Percentiles rank a stretch among this genome's conserved stretches.
Evolutionary conservation across 2,888 invertebrate species (phyloP).

Genomic region (Volucella zonaria): DNA sequence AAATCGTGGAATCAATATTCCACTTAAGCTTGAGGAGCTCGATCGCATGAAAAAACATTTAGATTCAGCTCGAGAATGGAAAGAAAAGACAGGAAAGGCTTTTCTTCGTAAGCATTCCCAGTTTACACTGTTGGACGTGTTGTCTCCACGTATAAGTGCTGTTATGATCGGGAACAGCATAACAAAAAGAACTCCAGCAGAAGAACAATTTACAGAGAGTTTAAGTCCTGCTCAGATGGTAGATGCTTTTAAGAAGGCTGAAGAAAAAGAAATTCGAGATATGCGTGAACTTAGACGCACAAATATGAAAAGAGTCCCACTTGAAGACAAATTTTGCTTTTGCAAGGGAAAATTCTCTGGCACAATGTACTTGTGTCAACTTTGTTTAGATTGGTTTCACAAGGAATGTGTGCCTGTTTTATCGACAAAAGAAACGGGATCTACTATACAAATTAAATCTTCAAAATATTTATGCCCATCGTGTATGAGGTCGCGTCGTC

Average conservation of each 20-base stretch:
- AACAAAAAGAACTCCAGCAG: slow-evolving; percentile 77
- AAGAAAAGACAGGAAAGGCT: slow-evolving; percentile 91
- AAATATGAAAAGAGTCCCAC: slow-evolving; percentile 83
- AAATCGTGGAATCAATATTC: slow-evolving; percentile 89
- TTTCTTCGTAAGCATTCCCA: slow-evolving; percentile 92
- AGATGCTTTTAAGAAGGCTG: slow-evolving; percentile 91
- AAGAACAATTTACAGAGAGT: slow-evolving; percentile 85
- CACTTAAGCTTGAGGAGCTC: slow-evolving; percentile 90
- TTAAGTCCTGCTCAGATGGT: slow-evolving; percentile 90
- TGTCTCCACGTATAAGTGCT: slow-evolving; percentile 84
- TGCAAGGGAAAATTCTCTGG: slow-evolving; percentile 89
- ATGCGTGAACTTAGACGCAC: slow-evolving; percentile 87
- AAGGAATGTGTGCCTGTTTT: slow-evolving; percentile 82
- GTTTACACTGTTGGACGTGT: slow-evolving; percentile 87
- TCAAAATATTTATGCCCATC: slow-evolving; percentile 92
- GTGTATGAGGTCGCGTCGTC: slow-evolving; percentile 93
- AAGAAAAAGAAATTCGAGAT: slow-evolving; percentile 89
- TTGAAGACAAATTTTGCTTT: slow-evolving; percentile 87
- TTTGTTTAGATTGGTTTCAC: slow-evolving; percentile 98
- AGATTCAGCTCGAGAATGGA: slow-evolving; percentile 91
- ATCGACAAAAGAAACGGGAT: slow-evolving; percentile 56
- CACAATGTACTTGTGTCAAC: slow-evolving; percentile 95
- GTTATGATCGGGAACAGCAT: slow-evolving; percentile 78
- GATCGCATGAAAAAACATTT: slow-evolving; percentile 90
- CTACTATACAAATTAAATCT: background rate